Base-by-base conservation (phyloP, 2,888 invertebrate species). In the Hirudinaria manillensis region DNA sequence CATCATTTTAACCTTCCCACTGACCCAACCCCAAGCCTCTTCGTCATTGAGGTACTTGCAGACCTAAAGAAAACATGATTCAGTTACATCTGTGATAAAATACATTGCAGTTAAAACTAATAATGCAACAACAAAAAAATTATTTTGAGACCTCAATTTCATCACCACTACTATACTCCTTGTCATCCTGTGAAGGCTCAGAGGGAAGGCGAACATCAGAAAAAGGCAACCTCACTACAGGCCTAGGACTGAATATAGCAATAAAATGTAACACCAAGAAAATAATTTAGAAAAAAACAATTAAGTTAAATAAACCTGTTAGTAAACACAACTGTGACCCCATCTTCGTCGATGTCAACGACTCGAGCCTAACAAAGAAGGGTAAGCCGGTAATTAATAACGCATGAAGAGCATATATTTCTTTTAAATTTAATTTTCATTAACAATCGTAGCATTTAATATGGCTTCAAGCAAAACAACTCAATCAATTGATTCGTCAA, bases 11-110 rank as follows among this genome's bases (percentile, higher is more conserved):
- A 96, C 92, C 85, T 91, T 89, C 78, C 94, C 94, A 84, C 91
- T 92, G 93, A 94, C 95, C 96, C 96, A 97, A 79, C 95, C 96
- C 87, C 91, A 91, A 79, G 92, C 92, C 86, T 96, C 94, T 83
- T 92, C 91, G 81, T 92, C 92, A 86, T 91, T 92, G 80, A 94
- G 91, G 85, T 92, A 89, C 80, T 93, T 92, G 86, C 90, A 93
- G 77, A 94, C 94, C 83, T 82, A 75, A 45, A 72, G n/a, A 34
- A 53, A 70, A 19, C n/a, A n/a, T 38, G 36, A 32, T 21, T 34
- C n/a, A 38, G 6, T 7, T 24, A 32, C 32, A 27, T 29, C 32
- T 45, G 45, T n/a, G n/a, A n/a, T n/a, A n/a, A n/a, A n/a, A n/a
- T n/a, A n/a, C n/a, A n/a, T n/a, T n/a, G n/a, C n/a, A 45, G 16